A percentile compares a stretch with the other conserved stretches of the same genome.
These are phyloP conservation scores for Ceyx margarethae DNA, from an alignment of 2,113 vertebrate species.

Conservation along the genomic window DNA sequence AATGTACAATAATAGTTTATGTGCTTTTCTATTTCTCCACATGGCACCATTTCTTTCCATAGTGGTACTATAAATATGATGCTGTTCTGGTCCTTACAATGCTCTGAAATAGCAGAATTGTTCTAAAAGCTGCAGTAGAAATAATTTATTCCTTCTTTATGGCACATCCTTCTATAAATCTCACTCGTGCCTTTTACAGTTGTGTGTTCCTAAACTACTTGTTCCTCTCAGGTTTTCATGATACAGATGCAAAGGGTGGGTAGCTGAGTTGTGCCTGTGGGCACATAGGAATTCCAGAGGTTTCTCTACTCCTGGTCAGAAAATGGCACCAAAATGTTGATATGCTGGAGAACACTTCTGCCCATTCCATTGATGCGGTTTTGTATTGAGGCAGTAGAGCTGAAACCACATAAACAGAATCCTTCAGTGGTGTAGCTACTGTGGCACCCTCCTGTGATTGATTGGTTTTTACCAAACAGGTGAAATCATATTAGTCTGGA, in stretches of 20 bases:
- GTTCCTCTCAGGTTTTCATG: not conserved
- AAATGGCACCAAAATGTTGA: not conserved
- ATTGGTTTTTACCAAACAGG: not conserved
- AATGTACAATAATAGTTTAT: not conserved
- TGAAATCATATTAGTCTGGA: not conserved
- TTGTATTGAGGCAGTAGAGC: not conserved
- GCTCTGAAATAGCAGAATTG: not conserved
- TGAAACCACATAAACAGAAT: not conserved
- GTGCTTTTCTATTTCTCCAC: not conserved
- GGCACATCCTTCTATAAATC: not conserved
- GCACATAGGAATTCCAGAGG: not conserved
- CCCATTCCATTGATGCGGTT: not conserved
- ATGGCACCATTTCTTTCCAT: not conserved
- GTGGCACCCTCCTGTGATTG: not conserved
- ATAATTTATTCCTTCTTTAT: not conserved
- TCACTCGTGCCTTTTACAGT: not conserved
- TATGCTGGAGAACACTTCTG: not conserved
- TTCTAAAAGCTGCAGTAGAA: slow-evolving; percentile 1
- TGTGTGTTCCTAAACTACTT: not conserved
- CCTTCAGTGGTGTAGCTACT: not conserved
- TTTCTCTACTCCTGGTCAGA: not conserved
- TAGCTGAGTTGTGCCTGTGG: not conserved
- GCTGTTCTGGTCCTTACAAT: not conserved
- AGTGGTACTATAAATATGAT: not conserved
- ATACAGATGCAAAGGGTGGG: not conserved